A percentile compares a stretch with the other conserved stretches of the same genome.
These are phyloP conservation scores for Pristiophorus japonicus DNA, from an alignment of 2,113 vertebrate species.

Conservation along the genomic window DNA sequence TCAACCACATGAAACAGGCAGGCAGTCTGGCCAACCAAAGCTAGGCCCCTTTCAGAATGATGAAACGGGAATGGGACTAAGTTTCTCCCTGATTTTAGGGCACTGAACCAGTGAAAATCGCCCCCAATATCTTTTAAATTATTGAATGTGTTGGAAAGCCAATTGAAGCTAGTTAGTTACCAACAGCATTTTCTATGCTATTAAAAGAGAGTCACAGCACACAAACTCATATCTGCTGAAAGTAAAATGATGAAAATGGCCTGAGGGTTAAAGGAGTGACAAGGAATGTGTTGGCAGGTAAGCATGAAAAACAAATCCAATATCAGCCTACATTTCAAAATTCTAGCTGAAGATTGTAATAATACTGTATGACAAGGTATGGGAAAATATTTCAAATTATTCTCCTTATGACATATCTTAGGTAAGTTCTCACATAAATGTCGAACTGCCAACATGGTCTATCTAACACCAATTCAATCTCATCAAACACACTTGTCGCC, in stretches of 20 bases:
- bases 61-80: neutral
- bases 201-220: neutral
- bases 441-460: neutral
- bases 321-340: slow-evolving; percentile 21
- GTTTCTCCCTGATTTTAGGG: neutral
- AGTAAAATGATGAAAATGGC: neutral
- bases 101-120: neutral
- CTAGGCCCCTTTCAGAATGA: neutral
- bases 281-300: neutral
- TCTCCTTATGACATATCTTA: neutral
- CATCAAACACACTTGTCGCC: neutral
- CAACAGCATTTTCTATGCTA: neutral
- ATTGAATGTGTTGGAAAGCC: neutral
- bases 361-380: slow-evolving; percentile 14
- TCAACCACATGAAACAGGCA: neutral
- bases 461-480: slow-evolving; percentile 18
- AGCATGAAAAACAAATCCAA: neutral
- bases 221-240: neutral
- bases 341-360: neutral
- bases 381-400: slow-evolving; percentile 29
- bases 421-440: slow-evolving; percentile 27
- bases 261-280: neutral
- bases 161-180: too few relatives aligned
- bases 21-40: neutral
- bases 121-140: neutral